Conservation (phyloP, 2,113 vertebrate genomes). For the Myotis davidii region DNA sequence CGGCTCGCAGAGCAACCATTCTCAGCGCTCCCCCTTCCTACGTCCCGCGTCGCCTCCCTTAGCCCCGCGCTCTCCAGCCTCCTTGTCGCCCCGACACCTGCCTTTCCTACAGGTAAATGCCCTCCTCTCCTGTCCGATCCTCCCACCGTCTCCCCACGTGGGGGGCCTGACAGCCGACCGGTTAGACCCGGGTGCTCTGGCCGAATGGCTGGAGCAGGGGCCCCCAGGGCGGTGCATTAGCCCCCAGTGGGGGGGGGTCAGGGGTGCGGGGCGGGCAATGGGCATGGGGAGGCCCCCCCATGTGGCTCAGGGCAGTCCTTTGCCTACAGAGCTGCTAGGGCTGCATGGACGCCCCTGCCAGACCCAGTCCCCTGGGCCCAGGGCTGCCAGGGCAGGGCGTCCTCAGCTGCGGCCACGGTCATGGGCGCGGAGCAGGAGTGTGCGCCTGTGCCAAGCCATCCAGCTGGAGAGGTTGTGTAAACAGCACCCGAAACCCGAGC, state of each 20-base stretch:
- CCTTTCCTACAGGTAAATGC: not conserved
- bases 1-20: accelerated
- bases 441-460: accelerated
- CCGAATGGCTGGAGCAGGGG: not conserved
- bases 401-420: accelerated
- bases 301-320: not conserved
- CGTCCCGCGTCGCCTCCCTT: accelerated
- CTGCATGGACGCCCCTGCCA: not conserved
- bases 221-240: accelerated
- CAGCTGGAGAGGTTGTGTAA: not conserved
- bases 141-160: not conserved
- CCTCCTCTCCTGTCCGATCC: accelerated
- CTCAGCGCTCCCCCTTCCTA: accelerated
- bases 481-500: not conserved
- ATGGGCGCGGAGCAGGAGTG: not conserved
- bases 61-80: not conserved
- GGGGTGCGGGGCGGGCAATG: accelerated
- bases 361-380: not conserved
- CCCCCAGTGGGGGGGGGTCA: not conserved
- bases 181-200: not conserved
- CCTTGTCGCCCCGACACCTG: not conserved
- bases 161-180: not conserved
- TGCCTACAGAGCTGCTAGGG: not conserved
- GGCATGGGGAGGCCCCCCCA: not conserved
- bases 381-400: not conserved